Conservation (phyloP, 92 coral and sea anemone species). For the Palythoa grandis region DNA sequence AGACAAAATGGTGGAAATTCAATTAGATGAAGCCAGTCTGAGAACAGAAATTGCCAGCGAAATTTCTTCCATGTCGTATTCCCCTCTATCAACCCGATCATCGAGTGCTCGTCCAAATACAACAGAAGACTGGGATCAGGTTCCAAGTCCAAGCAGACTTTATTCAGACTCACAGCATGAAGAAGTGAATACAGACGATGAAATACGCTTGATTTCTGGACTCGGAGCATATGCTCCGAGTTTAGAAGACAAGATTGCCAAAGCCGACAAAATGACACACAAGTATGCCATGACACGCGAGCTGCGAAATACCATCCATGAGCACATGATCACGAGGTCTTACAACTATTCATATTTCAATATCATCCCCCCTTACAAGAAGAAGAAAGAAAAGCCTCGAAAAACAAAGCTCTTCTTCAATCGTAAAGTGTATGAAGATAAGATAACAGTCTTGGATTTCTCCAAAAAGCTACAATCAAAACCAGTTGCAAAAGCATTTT, state of each 20-base stretch:
- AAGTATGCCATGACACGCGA: slow-evolving; percentile 93
- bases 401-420: slow-evolving; percentile 78
- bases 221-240: slow-evolving; percentile 58
- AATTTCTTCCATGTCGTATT: slow-evolving; percentile 13
- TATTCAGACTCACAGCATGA: slow-evolving; percentile 21
- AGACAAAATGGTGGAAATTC: slow-evolving; percentile 65
- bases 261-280: slow-evolving; percentile 79
- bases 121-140: slow-evolving; percentile 34
- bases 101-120: slow-evolving; percentile 28
- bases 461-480: slow-evolving; percentile 34
- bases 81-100: slow-evolving; percentile 26
- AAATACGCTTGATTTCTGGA: slow-evolving; percentile 55
- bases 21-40: slow-evolving; percentile 73
- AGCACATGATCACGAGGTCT: slow-evolving; percentile 91
- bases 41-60: slow-evolving; percentile 73
- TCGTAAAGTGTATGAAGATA: slow-evolving; percentile 86
- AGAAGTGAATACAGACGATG: slow-evolving; percentile 42
- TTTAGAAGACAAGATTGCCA: slow-evolving; percentile 66
- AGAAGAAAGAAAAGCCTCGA: slow-evolving; percentile 69
- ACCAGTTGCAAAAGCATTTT: neutral
- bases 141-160: slow-evolving; percentile 1
- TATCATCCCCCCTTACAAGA: slow-evolving; percentile 90
- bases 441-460: slow-evolving; percentile 72
- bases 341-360: slow-evolving; percentile 80
- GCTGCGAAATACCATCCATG: slow-evolving; percentile 79